Percentiles rank a stretch among this genome's conserved stretches.
These are phyloP conservation scores for Rhagoletis pomonella DNA, from an alignment of 1,140 invertebrate species.

Conservation along the genomic window DNA sequence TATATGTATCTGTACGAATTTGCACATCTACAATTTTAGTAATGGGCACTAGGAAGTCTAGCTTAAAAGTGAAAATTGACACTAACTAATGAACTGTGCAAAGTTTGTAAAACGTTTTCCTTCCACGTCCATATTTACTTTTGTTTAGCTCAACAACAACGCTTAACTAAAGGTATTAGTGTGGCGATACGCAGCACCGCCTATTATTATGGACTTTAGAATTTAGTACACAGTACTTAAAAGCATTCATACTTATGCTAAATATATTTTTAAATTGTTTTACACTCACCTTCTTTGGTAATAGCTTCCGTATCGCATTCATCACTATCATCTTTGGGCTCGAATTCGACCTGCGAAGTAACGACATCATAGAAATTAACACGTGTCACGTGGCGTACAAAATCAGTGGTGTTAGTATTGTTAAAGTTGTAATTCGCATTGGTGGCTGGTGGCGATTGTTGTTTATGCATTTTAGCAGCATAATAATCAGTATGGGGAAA, in stretches of 20 bases:
- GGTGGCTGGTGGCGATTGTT: constrained; percentile 51
- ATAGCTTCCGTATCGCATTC: constrained; percentile 73
- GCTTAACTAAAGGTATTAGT: neutral
- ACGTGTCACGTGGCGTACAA: constrained; percentile 73
- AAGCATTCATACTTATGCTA: neutral
- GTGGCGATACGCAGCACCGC: too few relatives aligned
- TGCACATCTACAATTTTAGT: too few relatives aligned
- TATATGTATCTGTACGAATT: too few relatives aligned
- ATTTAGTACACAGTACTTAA: neutral
- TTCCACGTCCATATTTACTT: neutral
- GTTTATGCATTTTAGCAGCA: neutral
- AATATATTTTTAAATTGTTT: neutral
- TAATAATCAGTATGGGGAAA: neutral
- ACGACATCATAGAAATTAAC: constrained; percentile 74
- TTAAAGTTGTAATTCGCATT: constrained; percentile 45
- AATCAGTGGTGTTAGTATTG: constrained; percentile 63
- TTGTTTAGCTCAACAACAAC: neutral
- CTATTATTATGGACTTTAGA: neutral
- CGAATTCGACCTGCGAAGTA: constrained; percentile 74
- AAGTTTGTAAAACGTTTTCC: neutral
- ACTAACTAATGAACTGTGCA: neutral
- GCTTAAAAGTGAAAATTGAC: neutral
- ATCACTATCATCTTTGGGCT: constrained; percentile 70
- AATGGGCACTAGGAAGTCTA: neutral
- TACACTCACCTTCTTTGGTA: constrained; percentile 74